A percentile compares a stretch with the other conserved stretches of the same genome.
These are phyloP conservation scores for Harpalus rufipes DNA, from an alignment of 2,888 invertebrate genomes.

Conservation along the genomic window DNA sequence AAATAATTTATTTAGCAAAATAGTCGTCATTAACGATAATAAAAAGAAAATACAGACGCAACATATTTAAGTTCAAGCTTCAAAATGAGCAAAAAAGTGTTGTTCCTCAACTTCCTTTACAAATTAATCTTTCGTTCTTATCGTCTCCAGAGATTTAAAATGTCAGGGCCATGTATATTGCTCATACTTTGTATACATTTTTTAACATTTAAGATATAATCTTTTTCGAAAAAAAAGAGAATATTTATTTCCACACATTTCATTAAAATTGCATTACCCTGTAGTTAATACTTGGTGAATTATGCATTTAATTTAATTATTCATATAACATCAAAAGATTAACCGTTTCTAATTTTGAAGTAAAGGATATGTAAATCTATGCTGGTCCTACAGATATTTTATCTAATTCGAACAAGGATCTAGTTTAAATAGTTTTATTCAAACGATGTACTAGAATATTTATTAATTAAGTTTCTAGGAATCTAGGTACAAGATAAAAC, in stretches of 20 bases:
- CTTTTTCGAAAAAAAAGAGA: background rate
- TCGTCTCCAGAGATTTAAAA: background rate
- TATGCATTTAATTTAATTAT: conserved; percentile 47
- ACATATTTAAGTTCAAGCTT: too few species aligned
- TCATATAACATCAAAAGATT: conserved; percentile 51
- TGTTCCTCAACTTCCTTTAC: too few species aligned
- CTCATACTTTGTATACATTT: background rate
- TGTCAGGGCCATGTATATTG: background rate
- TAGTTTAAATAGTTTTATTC: conserved; percentile 6
- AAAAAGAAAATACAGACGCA: too few species aligned
- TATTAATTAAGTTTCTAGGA: background rate
- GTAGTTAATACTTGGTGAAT: conserved; percentile 4
- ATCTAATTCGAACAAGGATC: conserved; percentile 3
- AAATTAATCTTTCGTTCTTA: background rate
- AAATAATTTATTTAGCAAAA: too few species aligned
- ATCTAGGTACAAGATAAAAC: background rate
- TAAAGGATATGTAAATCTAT: conserved; percentile 21
- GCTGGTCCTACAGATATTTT: conserved; percentile 22
- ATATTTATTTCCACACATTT: conserved; percentile 4
- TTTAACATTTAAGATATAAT: background rate
- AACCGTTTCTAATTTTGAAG: conserved; percentile 16
- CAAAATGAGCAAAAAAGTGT: too few species aligned
- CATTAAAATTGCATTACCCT: conserved; percentile 34
- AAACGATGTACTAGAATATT: background rate
- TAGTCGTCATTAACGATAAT: too few species aligned